Conservation (phyloP, 2,797 vertebrate genomes). For the Eutrigla gurnardus region DNA sequence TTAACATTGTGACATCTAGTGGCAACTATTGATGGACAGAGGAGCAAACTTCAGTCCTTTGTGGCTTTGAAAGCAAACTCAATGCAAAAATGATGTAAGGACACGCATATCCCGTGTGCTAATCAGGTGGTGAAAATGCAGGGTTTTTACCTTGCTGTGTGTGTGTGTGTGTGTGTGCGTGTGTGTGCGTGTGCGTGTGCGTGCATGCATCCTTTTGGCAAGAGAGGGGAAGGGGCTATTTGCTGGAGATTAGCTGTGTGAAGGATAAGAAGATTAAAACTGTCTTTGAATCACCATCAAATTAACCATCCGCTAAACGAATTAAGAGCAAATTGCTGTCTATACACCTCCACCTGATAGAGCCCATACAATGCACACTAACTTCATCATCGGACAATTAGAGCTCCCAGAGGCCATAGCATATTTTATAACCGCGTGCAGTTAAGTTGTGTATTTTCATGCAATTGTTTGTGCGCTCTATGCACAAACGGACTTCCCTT, state of each 20-base stretch:
- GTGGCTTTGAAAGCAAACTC: conserved; percentile 26
- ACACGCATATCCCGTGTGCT: conserved; percentile 16
- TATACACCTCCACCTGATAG: conserved; percentile 68
- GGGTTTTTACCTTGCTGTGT: conserved; percentile 23
- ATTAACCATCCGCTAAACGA: conserved; percentile 69
- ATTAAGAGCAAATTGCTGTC: conserved; percentile 70
- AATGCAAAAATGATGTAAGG: conserved; percentile 21
- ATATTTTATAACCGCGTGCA: conserved; percentile 61
- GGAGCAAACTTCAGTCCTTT: conserved; percentile 18
- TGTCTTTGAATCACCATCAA: conserved; percentile 71
- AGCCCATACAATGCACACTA: conserved; percentile 69
- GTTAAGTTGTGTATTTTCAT: conserved; percentile 52
- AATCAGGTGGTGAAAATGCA: conserved; percentile 22
- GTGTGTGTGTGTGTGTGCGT: conserved; percentile 10
- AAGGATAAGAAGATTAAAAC: conserved; percentile 65
- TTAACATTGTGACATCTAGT: conserved; percentile 81
- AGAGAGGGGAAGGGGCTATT: conserved; percentile 25
- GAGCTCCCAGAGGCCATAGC: conserved; percentile 57
- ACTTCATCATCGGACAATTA: conserved; percentile 77
- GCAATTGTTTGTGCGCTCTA: conserved; percentile 53
- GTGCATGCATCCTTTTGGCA: neutral
- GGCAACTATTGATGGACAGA: conserved; percentile 59
- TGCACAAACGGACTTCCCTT: conserved; percentile 58
- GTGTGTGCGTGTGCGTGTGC: conserved; percentile 1
- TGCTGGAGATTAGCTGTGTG: conserved; percentile 57